Percentiles rank a stretch among this genome's conserved stretches.
Conservation (phyloP, 2,888 invertebrate genomes). For the Rhagonycha fulva region DNA sequence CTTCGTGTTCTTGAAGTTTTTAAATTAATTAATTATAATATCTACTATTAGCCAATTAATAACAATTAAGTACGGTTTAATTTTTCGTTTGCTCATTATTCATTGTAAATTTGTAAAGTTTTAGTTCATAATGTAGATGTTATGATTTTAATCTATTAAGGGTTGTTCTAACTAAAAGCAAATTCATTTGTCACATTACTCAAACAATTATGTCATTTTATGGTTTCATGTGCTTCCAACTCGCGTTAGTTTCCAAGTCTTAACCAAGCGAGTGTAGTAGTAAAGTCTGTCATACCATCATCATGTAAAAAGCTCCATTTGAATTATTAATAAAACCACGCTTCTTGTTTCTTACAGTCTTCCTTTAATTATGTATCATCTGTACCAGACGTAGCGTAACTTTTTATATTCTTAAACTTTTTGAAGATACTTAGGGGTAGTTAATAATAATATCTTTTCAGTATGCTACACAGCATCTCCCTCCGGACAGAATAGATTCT, state of each 20-base stretch:
- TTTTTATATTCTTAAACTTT: slow-evolving; percentile 4
- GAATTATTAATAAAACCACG: slow-evolving; percentile 13
- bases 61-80: background rate
- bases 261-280: background rate
- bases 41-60: background rate
- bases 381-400: slow-evolving; percentile 9
- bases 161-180: slow-evolving; percentile 1
- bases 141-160: slow-evolving; percentile 11
- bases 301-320: slow-evolving; percentile 13
- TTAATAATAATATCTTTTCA: slow-evolving; percentile 3
- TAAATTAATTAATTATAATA: background rate
- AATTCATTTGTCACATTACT: slow-evolving; percentile 14
- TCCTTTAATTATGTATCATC: slow-evolving; percentile 17
- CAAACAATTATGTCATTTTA: slow-evolving; percentile 4
- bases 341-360: slow-evolving; percentile 8
- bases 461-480: background rate
- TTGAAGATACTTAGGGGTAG: slow-evolving; percentile 2
- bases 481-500: background rate
- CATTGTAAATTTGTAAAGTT: background rate
- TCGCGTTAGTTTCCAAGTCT: background rate
- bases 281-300: slow-evolving; percentile 10
- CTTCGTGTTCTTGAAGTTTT: background rate
- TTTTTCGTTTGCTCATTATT: background rate
- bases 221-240: slow-evolving; percentile 7
- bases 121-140: background rate